phyloP scores from a whole-genome alignment of 2,113 vertebrate genomes.

The Peromyscus leucopus region DNA sequence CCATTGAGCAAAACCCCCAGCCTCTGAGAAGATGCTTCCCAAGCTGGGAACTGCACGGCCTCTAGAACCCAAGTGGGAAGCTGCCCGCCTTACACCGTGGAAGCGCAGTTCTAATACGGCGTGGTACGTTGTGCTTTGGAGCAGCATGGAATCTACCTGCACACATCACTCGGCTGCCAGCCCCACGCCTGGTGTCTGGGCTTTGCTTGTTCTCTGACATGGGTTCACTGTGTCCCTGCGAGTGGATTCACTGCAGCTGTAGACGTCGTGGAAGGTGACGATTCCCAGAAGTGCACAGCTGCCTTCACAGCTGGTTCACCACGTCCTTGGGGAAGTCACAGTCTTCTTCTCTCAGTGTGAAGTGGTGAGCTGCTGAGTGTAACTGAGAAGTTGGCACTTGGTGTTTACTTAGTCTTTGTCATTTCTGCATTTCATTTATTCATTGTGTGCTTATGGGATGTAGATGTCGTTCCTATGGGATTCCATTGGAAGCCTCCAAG shows the following conservation, averaged over 20 bases:
- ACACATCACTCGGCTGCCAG: neutral
- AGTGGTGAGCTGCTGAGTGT: neutral
- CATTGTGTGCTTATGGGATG: neutral
- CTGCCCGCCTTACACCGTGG: neutral
- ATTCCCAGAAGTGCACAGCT: neutral
- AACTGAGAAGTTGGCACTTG: neutral
- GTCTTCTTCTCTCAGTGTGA: neutral
- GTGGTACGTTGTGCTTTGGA: neutral
- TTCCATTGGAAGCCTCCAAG: neutral
- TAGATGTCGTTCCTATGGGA: neutral
- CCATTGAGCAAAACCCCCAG: neutral
- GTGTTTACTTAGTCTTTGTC: neutral
- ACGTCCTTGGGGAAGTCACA: neutral
- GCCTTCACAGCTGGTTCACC: neutral
- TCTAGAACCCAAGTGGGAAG: neutral
- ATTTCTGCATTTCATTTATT: conserved; percentile 30
- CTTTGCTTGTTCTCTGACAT: neutral
- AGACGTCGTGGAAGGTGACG: neutral
- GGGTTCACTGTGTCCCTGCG: neutral
- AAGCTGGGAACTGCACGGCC: neutral
- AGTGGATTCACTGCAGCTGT: neutral
- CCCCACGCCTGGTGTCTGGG: neutral
- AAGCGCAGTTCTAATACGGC: neutral
- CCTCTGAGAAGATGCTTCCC: neutral
- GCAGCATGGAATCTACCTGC: neutral